Conservation (phyloP, 2,797 vertebrate genomes). For the Pygocentrus nattereri region DNA sequence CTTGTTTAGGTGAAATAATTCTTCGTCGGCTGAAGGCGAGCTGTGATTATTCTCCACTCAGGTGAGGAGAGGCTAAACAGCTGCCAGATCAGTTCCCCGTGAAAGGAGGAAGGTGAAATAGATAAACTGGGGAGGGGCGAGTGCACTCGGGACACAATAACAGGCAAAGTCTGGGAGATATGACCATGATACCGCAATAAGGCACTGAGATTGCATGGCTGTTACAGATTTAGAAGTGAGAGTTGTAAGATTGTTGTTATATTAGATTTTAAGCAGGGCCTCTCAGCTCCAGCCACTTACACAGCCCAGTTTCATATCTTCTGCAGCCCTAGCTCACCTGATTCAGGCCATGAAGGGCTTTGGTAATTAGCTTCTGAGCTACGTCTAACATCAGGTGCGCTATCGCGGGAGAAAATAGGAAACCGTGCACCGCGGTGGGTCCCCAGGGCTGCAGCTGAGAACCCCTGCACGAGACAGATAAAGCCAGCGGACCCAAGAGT, state of each 20-base stretch:
- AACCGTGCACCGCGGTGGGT: background rate
- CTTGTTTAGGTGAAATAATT: conserved; percentile 55
- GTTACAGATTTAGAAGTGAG: conserved; percentile 29
- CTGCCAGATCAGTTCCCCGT: conserved; percentile 45
- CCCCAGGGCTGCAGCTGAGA: conserved; percentile 29
- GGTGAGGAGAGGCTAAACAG: conserved; percentile 54
- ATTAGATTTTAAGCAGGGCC: conserved; percentile 20
- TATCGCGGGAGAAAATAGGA: conserved; percentile 32
- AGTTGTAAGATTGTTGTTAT: conserved; percentile 1
- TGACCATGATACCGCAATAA: conserved; percentile 18
- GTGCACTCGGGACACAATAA: conserved; percentile 10
- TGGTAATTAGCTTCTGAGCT: conserved; percentile 41
- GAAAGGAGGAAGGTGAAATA: conserved; percentile 21
- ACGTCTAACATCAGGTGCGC: conserved; percentile 29
- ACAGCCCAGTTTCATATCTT: conserved; percentile 3
- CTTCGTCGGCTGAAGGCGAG: conserved; percentile 42
- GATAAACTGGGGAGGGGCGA: conserved; percentile 19
- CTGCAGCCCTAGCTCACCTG: background rate
- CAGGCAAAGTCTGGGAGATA: conserved; percentile 1
- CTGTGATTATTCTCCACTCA: conserved; percentile 64
- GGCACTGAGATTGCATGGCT: conserved; percentile 2
- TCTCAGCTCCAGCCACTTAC: conserved; percentile 3
- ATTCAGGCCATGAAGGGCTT: conserved; percentile 29
- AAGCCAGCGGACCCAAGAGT: conserved; percentile 22
- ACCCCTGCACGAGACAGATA: conserved; percentile 27